phyloP scores from a whole-genome alignment of 2,888 invertebrate genomes.

The Blera fallax region DNA sequence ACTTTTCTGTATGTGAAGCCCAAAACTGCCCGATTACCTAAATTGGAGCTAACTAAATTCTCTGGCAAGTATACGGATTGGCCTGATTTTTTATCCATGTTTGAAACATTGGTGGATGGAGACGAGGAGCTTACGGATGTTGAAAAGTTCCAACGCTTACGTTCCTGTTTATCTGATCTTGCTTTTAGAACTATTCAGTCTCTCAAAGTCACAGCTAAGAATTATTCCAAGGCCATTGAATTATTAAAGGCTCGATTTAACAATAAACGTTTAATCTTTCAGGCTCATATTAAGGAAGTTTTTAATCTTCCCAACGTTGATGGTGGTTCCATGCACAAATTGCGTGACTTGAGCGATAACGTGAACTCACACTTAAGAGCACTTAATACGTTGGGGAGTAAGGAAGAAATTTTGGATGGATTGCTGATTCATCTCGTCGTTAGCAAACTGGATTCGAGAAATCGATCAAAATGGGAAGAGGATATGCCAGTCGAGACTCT shows the following conservation, averaged over 20 bases:
- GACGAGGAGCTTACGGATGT: not conserved
- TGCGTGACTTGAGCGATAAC: constrained; percentile 23
- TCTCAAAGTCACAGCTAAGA: not conserved
- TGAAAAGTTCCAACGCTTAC: constrained; percentile 14
- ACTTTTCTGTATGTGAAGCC: no score
- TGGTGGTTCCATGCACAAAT: not conserved
- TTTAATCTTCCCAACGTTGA: constrained; percentile 1
- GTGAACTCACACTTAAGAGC: constrained; percentile 13
- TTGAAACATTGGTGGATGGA: not conserved
- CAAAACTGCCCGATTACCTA: no score
- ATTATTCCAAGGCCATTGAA: not conserved
- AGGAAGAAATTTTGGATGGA: constrained; percentile 41
- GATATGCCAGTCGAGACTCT: not conserved
- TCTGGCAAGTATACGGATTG: not conserved
- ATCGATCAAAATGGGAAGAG: constrained; percentile 50
- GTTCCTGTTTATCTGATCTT: constrained; percentile 1
- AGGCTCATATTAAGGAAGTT: constrained; percentile 7
- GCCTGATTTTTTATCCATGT: not conserved
- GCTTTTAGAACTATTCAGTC: not conserved
- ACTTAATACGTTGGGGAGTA: constrained; percentile 45
- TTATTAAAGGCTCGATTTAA: not conserved
- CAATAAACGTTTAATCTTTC: constrained; percentile 9
- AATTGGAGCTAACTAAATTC: no score
- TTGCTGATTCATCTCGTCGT: constrained; percentile 41
- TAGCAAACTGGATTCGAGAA: constrained; percentile 29